These are phyloP conservation scores for Tipula confusa DNA, from an alignment of 2,888 invertebrate species.

Conservation along the genomic window DNA sequence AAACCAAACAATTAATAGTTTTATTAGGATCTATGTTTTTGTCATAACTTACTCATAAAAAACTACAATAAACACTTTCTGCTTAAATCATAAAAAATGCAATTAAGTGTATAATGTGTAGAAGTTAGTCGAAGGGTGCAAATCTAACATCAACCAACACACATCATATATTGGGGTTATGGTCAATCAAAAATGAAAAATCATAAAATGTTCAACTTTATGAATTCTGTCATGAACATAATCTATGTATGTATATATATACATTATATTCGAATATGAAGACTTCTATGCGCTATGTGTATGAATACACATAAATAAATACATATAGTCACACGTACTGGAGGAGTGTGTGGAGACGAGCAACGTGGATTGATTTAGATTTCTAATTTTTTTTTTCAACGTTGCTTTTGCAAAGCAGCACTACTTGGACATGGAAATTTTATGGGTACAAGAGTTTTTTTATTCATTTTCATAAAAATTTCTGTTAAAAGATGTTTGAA, in stretches of 20 bases:
- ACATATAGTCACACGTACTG: background rate
- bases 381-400: background rate
- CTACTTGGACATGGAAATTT: slow-evolving; percentile 25
- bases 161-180: background rate
- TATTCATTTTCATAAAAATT: background rate
- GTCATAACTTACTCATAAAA: background rate
- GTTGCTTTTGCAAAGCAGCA: background rate
- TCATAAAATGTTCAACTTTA: background rate
- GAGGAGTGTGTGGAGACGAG: background rate
- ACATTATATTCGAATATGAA: too few relatives aligned
- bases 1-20: slow-evolving; percentile 9
- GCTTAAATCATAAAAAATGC: background rate
- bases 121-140: background rate
- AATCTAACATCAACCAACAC: background rate
- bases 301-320: background rate
- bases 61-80: background rate
- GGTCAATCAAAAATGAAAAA: background rate
- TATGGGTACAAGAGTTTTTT: background rate
- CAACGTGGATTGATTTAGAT: background rate
- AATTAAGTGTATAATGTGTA: too few relatives aligned
- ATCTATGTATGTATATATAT: background rate
- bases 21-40: slow-evolving; percentile 20
- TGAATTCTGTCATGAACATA: slow-evolving; percentile 20
- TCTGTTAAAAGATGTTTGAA: slow-evolving; percentile 9
- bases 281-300: background rate